Evolutionary conservation across 1,140 invertebrate species (phyloP), one percentile per base, ranked within the genome.

Genomic region (Drosophila santomea): DNA sequence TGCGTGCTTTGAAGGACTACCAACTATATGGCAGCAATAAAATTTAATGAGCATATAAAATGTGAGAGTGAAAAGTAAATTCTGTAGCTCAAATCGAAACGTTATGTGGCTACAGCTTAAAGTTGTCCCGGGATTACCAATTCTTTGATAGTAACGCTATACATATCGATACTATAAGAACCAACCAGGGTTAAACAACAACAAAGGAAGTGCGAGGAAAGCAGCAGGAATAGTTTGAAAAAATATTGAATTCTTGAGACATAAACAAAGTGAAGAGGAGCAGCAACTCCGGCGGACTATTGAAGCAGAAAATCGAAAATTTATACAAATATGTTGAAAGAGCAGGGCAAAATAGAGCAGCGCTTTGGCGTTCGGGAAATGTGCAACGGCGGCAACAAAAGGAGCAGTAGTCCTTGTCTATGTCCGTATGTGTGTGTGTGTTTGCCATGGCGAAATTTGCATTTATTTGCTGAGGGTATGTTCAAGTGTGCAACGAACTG

Each of bases 401-500:
- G 67, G 79, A 86, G 56, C 82, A 86, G 61, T 35, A 32, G 25
- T 35, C 45, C 48, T 62, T 78, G 75, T 73, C 76, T 44, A 61
- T 74, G 74, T 32, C 32, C 32, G 2, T 32, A 3, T 55, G 7
- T 68, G 35, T 57, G 58, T 59, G 50, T 61, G 43, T 75, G 75
- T 82, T 88, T 88, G 83, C 78, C 36, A 78, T 78, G 62, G 83
- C 83, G 64, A 88, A 86, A 86, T 86, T 86, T 86, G 83, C 83
- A 86, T 86, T 88, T 86, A 83, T 88, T 86, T 86, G 88, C 67
- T 73, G 60, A 88, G 83, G 83, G 83, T 81, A 86, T 88, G 83
- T 88, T 86, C 83, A 88, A 88, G 82, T 86, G 83, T 86, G 83
- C 83, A 86, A 88, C 83, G 83, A 88, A 86, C 83, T 86, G 83